Percentiles rank a stretch among this genome's conserved stretches.
phyloP scores from a whole-genome alignment of 23 tunicate genomes.

The Diplosoma virens region DNA sequence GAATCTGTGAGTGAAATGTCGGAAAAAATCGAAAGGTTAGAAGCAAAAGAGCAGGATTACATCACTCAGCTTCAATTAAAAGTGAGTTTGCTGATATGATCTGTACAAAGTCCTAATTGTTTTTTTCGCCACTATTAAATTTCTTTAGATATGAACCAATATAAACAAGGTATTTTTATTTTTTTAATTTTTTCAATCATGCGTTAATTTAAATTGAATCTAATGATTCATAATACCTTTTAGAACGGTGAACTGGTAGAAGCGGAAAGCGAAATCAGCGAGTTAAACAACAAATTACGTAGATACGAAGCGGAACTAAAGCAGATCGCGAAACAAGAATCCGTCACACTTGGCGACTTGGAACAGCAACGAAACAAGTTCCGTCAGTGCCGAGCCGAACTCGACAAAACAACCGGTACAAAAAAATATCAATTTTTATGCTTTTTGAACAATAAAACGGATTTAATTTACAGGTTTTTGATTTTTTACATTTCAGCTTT shows the following conservation, averaged over 20 bases:
- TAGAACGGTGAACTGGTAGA: constrained; percentile 54
- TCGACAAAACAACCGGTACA: constrained; percentile 53
- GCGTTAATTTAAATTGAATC: too few species aligned
- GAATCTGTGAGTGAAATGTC: constrained; percentile 59
- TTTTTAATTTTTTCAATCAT: too few species aligned
- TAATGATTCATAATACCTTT: background rate
- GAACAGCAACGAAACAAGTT: constrained; percentile 44
- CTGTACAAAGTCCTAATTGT: too few species aligned
- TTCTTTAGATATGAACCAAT: too few species aligned
- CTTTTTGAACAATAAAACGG: too few species aligned
- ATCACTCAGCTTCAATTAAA: constrained; percentile 58
- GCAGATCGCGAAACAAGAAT: constrained; percentile 25
- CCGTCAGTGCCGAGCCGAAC: constrained; percentile 46
- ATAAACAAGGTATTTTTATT: too few species aligned
- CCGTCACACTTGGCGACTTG: constrained; percentile 23
- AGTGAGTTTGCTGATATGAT: constrained; percentile 31
- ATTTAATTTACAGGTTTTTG: too few species aligned
- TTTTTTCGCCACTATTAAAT: too few species aligned
- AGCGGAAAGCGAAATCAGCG: constrained; percentile 56
- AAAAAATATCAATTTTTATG: too few species aligned
- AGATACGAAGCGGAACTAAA: constrained; percentile 51
- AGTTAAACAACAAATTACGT: constrained; percentile 50
- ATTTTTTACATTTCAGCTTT: too few species aligned
- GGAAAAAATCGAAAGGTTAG: constrained; percentile 35
- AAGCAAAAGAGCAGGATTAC: constrained; percentile 69